Base-by-base conservation (phyloP, 1,140 invertebrate genomes). In the Ditylenchus dipsaci region DNA sequence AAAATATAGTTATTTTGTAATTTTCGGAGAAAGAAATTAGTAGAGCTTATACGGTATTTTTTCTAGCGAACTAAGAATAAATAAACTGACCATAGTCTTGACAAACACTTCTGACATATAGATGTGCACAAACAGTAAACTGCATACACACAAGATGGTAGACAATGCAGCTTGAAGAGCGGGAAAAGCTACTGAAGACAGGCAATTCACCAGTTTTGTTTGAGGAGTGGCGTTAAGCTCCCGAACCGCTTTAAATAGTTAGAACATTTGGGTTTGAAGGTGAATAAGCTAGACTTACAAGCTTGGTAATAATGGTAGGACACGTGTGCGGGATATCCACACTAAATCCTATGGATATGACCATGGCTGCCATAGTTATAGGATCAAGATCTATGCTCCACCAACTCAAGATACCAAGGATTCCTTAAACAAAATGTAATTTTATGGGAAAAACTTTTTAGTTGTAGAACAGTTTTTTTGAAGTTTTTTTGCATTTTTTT, bases 301-400 rank as follows among this genome's bases (percentile, higher is more conserved):
- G 79, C 79, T 53, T 73, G 1, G 90, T 92, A 43, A 45, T 83
- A 82, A 62, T 82, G 80, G 65, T 85, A 84, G 60, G 81, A 83
- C 17, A 85, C 83, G 63, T 85, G 85, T 27, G 84, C 84, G 84
- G 82, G 63, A 84, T 85, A 73, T 85, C 85, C 5, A 86, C 83
- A 42, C 83, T 84, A 61, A 57, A 85, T n/a, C 85, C 85, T 13
- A 86, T 82, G 26, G 83, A 83, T 72, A 86, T 85, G 33, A 86
- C 83, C 61, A 86, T 77, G 53, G 85, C 83, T 21, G 84, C 84
- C 83, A 85, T 86, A 33, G 84, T 84, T 30, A 86, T 81, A 15
- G 85, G 82, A 69, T 84, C 84, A 7, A 86, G 71, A 29, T 81
- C 81, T 17, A 85, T 71, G 3, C 71, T 73, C 76, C 80, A 82